Percentiles rank a stretch among this genome's conserved stretches.
phyloP scores from a whole-genome alignment of 2,113 vertebrate species.

The Rhea americana region DNA sequence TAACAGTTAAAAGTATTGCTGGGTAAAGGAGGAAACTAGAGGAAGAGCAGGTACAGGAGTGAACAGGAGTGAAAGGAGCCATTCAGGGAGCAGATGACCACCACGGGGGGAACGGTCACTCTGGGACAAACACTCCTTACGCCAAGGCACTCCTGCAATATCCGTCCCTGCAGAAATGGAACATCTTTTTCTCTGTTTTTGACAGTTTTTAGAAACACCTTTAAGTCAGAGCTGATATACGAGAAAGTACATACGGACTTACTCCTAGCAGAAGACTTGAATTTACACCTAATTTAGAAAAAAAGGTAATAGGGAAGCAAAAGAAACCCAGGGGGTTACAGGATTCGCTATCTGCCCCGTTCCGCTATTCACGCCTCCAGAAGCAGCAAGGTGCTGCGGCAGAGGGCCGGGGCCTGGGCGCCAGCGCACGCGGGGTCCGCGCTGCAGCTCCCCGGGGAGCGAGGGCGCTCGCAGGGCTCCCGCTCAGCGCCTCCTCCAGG shows the following conservation, averaged over 20 bases:
- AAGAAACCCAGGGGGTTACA: fast-evolving
- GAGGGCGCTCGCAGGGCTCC: background rate
- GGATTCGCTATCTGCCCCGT: too few species aligned
- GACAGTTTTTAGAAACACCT: fast-evolving
- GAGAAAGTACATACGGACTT: background rate
- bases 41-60: background rate
- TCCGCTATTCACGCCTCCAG: too few species aligned
- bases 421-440: background rate
- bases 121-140: background rate
- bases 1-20: fast-evolving
- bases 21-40: background rate
- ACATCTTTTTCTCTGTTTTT: background rate
- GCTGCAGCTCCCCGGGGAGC: fast-evolving
- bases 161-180: fast-evolving
- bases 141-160: background rate
- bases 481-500: too few species aligned
- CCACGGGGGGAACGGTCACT: fast-evolving
- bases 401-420: too few species aligned
- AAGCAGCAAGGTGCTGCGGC: background rate
- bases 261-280: background rate
- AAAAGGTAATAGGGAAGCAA: too few species aligned
- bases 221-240: fast-evolving
- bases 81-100: background rate
- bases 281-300: background rate
- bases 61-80: background rate